phyloP scores from a whole-genome alignment of 1,140 invertebrate species.

The Drosophila pandora region DNA sequence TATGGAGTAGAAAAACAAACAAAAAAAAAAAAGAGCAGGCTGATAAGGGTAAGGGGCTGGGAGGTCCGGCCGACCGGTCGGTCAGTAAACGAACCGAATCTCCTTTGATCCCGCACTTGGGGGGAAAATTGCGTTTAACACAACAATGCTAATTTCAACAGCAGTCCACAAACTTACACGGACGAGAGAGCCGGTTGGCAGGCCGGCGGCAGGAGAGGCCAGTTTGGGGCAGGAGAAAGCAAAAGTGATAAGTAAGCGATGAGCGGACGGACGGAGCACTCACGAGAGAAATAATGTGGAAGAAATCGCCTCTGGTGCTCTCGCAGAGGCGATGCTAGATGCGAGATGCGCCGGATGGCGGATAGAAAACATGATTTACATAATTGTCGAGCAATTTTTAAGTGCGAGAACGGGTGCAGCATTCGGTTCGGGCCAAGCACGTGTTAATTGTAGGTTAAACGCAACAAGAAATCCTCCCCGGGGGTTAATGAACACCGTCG shows the following conservation, averaged over 20 bases:
- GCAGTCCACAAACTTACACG: constrained; percentile 43
- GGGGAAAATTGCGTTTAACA: constrained; percentile 25
- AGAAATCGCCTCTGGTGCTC: constrained; percentile 2
- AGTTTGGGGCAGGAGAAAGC: constrained; percentile 14
- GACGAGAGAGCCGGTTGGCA: background rate
- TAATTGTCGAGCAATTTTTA: constrained; percentile 48
- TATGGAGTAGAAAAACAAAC: constrained; percentile 51
- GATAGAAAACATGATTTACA: constrained; percentile 77
- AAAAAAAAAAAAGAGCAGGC: constrained; percentile 47
- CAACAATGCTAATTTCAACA: constrained; percentile 52
- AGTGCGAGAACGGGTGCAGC: constrained; percentile 34
- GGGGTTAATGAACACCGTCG: constrained; percentile 71
- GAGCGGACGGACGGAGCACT: constrained; percentile 10
- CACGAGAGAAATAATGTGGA: background rate
- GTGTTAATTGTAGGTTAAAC: constrained; percentile 82
- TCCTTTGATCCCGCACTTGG: constrained; percentile 13
- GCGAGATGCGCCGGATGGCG: constrained; percentile 11
- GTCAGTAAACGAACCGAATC: constrained; percentile 13
- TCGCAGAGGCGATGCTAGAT: background rate
- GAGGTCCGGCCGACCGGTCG: constrained; percentile 16
- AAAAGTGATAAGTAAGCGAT: constrained; percentile 32
- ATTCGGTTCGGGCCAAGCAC: constrained; percentile 59
- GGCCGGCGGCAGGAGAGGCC: background rate
- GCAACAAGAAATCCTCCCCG: constrained; percentile 47
- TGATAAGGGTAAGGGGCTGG: constrained; percentile 55